Conservation (phyloP, 2,113 vertebrate species). For the Nothoprocta pentlandii region DNA sequence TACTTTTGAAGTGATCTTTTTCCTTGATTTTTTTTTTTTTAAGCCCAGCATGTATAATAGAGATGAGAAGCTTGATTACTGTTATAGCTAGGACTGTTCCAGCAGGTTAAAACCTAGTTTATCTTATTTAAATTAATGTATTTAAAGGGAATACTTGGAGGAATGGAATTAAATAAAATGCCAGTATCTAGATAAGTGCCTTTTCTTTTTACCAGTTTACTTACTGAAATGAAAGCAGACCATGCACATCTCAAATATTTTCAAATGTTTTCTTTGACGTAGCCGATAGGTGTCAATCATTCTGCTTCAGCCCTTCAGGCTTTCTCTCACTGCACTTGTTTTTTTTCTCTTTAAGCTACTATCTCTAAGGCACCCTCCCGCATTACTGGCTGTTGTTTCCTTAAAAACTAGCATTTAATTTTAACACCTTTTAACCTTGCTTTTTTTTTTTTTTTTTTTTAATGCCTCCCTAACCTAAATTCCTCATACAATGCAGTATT, state of each 20-base stretch:
- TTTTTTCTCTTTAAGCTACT: neutral
- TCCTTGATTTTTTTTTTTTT: too few relatives aligned
- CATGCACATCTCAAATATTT: neutral
- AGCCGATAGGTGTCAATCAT: neutral
- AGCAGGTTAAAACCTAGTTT: neutral
- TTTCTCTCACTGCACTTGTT: neutral
- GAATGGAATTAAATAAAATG: neutral
- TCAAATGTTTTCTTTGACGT: neutral
- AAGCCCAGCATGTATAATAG: rapidly evolving
- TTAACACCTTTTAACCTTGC: neutral
- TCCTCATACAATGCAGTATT: neutral
- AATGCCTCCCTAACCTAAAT: neutral
- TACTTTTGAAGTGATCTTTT: neutral
- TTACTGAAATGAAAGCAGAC: neutral
- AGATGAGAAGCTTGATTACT: neutral
- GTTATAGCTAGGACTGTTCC: neutral
- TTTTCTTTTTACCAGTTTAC: neutral
- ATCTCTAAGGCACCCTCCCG: neutral
- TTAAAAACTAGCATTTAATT: neutral
- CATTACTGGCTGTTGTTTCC: slow-evolving; percentile 13
- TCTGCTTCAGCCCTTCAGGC: neutral
- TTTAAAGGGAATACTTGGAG: neutral
- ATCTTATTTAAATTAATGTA: too few relatives aligned
- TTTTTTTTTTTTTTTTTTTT: rapidly evolving
- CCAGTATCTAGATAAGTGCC: neutral